Evolutionary conservation across 2,888 invertebrate genomes (phyloP).

Genomic region (Hydroisotoma schaefferi): DNA sequence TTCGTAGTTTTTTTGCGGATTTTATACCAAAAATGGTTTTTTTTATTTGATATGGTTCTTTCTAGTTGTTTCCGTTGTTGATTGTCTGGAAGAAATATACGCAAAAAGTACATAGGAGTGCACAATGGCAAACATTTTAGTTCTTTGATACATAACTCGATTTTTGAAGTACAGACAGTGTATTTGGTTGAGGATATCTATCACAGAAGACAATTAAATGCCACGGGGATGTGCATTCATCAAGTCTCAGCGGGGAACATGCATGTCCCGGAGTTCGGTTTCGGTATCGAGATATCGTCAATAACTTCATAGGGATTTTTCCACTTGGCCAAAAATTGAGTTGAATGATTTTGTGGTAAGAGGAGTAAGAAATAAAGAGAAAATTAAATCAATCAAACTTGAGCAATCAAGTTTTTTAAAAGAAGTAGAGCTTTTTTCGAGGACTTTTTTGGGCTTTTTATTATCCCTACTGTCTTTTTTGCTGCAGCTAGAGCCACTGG

Average conservation of each 20-base stretch:
- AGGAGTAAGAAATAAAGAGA: background rate
- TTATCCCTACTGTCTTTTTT: no score
- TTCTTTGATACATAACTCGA: background rate
- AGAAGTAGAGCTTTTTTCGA: no score
- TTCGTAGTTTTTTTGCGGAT: no score
- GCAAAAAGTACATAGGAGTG: no score
- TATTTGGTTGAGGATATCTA: background rate
- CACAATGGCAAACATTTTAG: no score
- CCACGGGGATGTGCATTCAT: constrained; percentile 4
- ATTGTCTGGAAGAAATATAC: no score
- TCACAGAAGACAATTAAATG: constrained; percentile 2
- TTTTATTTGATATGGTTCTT: no score
- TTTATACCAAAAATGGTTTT: no score
- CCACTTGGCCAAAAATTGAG: background rate
- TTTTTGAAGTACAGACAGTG: background rate
- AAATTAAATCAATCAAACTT: constrained; percentile 7
- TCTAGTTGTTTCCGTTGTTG: no score
- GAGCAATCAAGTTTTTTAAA: background rate
- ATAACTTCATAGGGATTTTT: background rate
- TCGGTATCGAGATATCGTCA: no score
- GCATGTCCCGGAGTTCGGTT: background rate
- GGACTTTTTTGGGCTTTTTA: no score
- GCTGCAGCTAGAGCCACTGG: no score
- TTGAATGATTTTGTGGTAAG: background rate
- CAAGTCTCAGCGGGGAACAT: background rate